Evolutionary conservation across 2,888 invertebrate genomes (phyloP), one percentile per base, ranked within the genome.

Genomic region (Drosophila eohydei): DNA sequence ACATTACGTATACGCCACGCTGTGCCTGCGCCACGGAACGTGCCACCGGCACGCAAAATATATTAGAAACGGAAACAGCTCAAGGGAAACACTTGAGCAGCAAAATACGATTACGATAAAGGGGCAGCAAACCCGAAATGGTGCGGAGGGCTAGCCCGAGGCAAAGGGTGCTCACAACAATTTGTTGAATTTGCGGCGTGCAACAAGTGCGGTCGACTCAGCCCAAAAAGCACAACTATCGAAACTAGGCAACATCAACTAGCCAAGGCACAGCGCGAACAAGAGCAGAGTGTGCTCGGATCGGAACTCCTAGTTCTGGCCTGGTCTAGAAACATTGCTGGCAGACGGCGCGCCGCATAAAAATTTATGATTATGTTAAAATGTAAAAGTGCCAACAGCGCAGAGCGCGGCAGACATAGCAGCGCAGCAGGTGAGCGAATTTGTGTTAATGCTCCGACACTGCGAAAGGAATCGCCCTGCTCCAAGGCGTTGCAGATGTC

Each of bases 301-400:
- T 21, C 21, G 21, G 21, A 1, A 21, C 1, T 21, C 21, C 21
- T 21, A 44, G 51, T 4, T 26, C 21, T 21, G 26, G 28, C 28
- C 40, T 2, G 48, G 51, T 43, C 58, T 57, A 59, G 55, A 58
- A 73, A 66, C 83, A 81, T 84, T 80, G 65, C 69, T 62, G 46
- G 74, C 85, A 85, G 86, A 86, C 81, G 88, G 83, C 79, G 87
- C 70, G 87, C 77, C 87, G 89, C 86, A 86, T 86, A 88, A 88
- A 88, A 86, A 88, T 86, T 86, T 86, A 88, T 86, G 89, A 86
- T 86, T 88, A 86, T 86, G 86, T 88, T 88, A 82, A 86, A 86
- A 88, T 87, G 86, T 84, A 84, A 86, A 87, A 88, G 84, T 82
- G 87, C 84, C 83, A 82, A 74, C 61, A 67, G 72, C 50, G 65